phyloP scores from a whole-genome alignment of 2,797 vertebrate genomes.

The Typhlichthys eigenmanni region DNA sequence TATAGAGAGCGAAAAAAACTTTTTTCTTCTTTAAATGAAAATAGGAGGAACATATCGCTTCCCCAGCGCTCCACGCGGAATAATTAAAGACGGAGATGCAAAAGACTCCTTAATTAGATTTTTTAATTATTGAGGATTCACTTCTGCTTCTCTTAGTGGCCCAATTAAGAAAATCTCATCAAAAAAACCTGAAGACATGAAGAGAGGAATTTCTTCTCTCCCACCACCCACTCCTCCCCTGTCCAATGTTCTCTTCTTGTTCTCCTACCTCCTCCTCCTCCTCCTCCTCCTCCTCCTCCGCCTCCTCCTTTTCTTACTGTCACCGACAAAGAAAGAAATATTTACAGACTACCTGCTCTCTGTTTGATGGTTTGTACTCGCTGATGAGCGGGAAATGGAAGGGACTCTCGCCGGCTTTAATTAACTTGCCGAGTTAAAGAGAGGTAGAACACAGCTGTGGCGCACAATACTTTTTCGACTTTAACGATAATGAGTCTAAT shows the following conservation, averaged over 20 bases:
- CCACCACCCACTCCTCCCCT: neutral
- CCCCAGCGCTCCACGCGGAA: slow-evolving; percentile 67
- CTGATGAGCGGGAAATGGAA: slow-evolving; percentile 58
- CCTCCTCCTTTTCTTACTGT: slow-evolving; percentile 25
- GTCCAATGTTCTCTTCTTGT: neutral
- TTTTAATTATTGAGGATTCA: slow-evolving; percentile 85
- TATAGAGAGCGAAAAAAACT: slow-evolving; percentile 31
- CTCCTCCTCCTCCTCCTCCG: slow-evolving; percentile 18
- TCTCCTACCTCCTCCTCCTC: neutral
- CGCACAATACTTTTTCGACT: slow-evolving; percentile 19
- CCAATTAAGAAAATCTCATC: slow-evolving; percentile 80
- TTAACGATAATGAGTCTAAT: slow-evolving; percentile 63
- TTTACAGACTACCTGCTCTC: slow-evolving; percentile 60
- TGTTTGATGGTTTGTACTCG: slow-evolving; percentile 64
- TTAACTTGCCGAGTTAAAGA: slow-evolving; percentile 55
- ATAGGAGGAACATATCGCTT: slow-evolving; percentile 62
- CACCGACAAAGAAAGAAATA: slow-evolving; percentile 13
- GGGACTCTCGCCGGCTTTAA: slow-evolving; percentile 54
- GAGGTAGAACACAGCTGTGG: neutral
- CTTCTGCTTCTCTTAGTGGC: slow-evolving; percentile 76
- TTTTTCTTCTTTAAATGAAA: slow-evolving; percentile 71
- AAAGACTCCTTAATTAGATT: slow-evolving; percentile 84
- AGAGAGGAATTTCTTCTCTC: slow-evolving; percentile 46
- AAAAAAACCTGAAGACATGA: slow-evolving; percentile 69
- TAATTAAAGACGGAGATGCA: slow-evolving; percentile 80